These are phyloP conservation scores for Cisticola juncidis DNA, from an alignment of 2,113 vertebrate genomes.

Conservation along the genomic window DNA sequence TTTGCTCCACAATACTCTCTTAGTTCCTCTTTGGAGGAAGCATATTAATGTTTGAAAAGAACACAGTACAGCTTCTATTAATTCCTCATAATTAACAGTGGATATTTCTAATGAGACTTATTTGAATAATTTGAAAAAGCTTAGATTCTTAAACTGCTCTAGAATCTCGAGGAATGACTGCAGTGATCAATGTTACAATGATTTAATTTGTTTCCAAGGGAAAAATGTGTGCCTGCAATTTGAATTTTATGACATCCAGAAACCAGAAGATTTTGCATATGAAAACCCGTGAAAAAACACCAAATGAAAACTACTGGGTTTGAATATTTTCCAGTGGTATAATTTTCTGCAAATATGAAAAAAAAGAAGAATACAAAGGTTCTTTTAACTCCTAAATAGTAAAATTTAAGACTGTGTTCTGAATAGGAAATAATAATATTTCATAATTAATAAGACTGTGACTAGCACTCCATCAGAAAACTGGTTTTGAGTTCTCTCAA, in stretches of 20 bases:
- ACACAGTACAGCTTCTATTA: not conserved
- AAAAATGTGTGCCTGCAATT: not conserved
- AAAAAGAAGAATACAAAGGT: not conserved
- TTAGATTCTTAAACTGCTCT: not conserved
- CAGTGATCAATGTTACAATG: not conserved
- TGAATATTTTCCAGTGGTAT: not conserved
- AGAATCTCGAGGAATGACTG: not conserved
- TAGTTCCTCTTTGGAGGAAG: not conserved
- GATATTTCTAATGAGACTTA: not conserved
- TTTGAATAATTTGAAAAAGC: not conserved
- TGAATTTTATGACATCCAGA: constrained; percentile 31
- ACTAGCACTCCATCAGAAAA: not conserved
- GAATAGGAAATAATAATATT: not conserved
- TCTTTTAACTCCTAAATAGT: not conserved
- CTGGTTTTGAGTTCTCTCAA: constrained; percentile 3
- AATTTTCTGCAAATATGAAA: not conserved
- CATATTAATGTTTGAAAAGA: not conserved
- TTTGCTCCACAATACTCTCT: not conserved
- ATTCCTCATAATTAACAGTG: not conserved
- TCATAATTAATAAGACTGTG: constrained; percentile 17
- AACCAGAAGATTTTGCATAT: not conserved
- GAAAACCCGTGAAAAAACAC: not conserved
- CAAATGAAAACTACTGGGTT: not conserved
- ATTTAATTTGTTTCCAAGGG: constrained; percentile 30
- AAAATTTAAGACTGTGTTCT: not conserved